These are phyloP conservation scores for Cinara cedri DNA, from an alignment of 2,888 invertebrate genomes.

Conservation along the genomic window DNA sequence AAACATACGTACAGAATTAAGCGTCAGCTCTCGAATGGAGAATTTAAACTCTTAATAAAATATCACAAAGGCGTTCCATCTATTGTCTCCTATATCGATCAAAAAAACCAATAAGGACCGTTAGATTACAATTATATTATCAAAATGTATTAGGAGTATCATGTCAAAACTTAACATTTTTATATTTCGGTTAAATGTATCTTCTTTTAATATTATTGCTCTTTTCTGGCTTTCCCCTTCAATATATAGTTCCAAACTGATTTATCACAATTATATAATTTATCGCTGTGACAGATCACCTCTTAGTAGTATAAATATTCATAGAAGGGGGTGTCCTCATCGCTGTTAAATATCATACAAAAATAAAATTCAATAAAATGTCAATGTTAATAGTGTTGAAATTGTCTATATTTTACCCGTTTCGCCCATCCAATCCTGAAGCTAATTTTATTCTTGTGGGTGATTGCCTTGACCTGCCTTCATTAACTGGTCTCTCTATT, in stretches of 20 bases:
- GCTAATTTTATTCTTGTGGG: slow-evolving; percentile 1
- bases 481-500: neutral
- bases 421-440: neutral
- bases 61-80: neutral
- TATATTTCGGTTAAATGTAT: neutral
- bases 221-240: slow-evolving; percentile 14
- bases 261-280: slow-evolving; percentile 28
- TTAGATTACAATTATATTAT: neutral
- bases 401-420: too few species aligned
- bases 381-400: too few species aligned
- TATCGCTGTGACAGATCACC: slow-evolving; percentile 33
- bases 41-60: slow-evolving; percentile 3
- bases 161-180: slow-evolving; percentile 2
- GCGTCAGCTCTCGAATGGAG: neutral
- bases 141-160: slow-evolving; percentile 3
- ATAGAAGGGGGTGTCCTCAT: slow-evolving; percentile 32
- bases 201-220: slow-evolving; percentile 2
- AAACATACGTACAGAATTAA: neutral
- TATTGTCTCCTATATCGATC: slow-evolving; percentile 7
- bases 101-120: slow-evolving; percentile 9
- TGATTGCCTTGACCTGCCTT: slow-evolving; percentile 4
- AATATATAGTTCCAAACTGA: slow-evolving; percentile 15
- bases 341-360: too few species aligned
- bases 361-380: too few species aligned
- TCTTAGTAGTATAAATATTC: slow-evolving; percentile 6